phyloP scores from a whole-genome alignment of 1,140 invertebrate species.

The Drosophila hydei region DNA sequence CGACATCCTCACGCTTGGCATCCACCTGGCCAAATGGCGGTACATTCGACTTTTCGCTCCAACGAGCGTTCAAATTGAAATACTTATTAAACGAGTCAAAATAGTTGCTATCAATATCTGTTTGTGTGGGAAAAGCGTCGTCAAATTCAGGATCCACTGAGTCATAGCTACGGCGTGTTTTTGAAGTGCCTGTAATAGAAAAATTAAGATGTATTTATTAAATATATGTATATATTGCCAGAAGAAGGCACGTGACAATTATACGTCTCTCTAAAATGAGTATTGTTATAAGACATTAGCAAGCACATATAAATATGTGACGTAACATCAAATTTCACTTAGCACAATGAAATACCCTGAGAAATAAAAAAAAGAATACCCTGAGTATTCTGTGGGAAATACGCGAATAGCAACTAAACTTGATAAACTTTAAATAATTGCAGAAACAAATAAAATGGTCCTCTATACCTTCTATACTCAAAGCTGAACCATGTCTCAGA shows the following conservation, averaged over 20 bases:
- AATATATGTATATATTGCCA: too few species aligned
- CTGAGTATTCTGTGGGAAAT: too few species aligned
- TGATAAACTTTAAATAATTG: too few species aligned
- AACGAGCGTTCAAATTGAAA: slow-evolving; percentile 95
- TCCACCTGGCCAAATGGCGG: slow-evolving; percentile 92
- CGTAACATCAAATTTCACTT: neutral
- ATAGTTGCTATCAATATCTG: slow-evolving; percentile 93
- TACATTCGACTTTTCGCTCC: slow-evolving; percentile 95
- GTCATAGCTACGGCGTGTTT: slow-evolving; percentile 95
- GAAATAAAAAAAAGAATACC: too few species aligned
- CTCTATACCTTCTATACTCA: too few species aligned
- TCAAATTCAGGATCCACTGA: slow-evolving; percentile 98
- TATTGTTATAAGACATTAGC: neutral
- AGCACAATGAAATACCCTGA: neutral
- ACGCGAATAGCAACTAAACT: too few species aligned
- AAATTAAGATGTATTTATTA: neutral
- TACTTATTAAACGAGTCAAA: slow-evolving; percentile 90
- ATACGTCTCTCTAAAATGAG: neutral
- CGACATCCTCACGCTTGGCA: slow-evolving; percentile 89
- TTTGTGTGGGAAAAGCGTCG: slow-evolving; percentile 91
- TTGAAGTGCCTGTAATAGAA: slow-evolving; percentile 88
- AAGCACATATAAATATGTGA: neutral
- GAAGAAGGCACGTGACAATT: too few species aligned
- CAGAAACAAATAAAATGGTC: too few species aligned
- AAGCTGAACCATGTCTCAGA: too few species aligned